Percentiles rank a stretch among this genome's conserved stretches.
Conservation (phyloP, 2,113 vertebrate species). For the Pygathrix nemaeus region DNA sequence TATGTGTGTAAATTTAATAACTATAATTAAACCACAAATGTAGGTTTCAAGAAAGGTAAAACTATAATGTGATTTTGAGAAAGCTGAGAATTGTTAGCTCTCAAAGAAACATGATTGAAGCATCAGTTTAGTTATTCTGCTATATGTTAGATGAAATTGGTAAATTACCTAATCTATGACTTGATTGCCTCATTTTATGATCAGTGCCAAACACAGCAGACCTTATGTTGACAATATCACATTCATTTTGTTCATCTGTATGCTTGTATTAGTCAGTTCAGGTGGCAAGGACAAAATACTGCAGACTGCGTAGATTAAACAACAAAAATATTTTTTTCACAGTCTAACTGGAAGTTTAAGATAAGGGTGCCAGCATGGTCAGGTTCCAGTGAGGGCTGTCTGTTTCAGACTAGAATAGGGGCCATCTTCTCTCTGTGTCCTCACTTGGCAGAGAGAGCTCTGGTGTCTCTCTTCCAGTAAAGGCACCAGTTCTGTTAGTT, state of each 20-base stretch:
- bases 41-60: constrained; percentile 34
- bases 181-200: background rate
- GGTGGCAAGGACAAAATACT: background rate
- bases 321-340: background rate
- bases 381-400: background rate
- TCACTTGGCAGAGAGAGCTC: background rate
- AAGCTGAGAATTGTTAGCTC: background rate
- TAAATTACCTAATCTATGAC: background rate
- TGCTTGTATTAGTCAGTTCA: background rate
- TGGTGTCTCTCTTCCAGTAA: background rate
- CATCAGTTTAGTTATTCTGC: background rate
- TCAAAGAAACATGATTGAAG: constrained; percentile 12
- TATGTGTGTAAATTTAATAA: background rate
- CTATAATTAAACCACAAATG: constrained; percentile 23
- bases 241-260: background rate
- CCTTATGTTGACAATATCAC: background rate
- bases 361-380: background rate
- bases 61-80: background rate
- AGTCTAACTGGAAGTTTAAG: background rate
- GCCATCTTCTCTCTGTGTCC: background rate
- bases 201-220: background rate
- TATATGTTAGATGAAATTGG: background rate
- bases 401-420: too few relatives aligned
- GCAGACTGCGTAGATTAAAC: background rate
- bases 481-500: background rate